These are phyloP conservation scores for Zapornia atra DNA, from an alignment of 2,113 vertebrate species.

Conservation along the genomic window DNA sequence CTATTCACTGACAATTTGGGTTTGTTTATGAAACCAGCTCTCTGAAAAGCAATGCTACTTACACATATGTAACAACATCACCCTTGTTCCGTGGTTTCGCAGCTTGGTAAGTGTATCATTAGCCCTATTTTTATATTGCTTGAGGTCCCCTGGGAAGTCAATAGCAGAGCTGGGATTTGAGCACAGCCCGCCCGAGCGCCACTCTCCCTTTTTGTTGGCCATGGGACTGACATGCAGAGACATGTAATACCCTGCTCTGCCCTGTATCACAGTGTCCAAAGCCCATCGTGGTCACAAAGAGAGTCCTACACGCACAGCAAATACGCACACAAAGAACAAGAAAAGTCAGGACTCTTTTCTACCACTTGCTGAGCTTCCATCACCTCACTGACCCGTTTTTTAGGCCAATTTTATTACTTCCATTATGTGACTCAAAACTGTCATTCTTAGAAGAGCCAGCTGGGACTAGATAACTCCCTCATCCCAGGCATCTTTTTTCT, in stretches of 20 bases:
- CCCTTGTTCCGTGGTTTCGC: fast-evolving
- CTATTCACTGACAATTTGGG: not conserved
- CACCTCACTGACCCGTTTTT: not conserved
- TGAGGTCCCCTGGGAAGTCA: not conserved
- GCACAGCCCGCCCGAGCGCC: not conserved
- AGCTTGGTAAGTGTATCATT: fast-evolving
- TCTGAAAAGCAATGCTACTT: not conserved
- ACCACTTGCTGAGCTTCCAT: not conserved
- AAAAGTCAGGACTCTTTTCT: not conserved
- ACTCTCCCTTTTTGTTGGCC: not conserved
- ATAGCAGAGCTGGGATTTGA: not conserved
- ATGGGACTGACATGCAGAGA: fast-evolving
- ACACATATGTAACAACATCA: not conserved
- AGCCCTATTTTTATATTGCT: not conserved
- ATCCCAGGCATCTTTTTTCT: not conserved
- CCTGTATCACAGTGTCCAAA: not conserved
- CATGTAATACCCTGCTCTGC: fast-evolving
- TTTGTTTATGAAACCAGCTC: not conserved
- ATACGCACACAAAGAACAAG: not conserved
- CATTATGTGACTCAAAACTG: not conserved
- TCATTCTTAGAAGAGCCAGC: not conserved
- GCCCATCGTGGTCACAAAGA: not conserved
- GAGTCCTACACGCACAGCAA: not conserved
- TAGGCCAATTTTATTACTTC: not conserved
- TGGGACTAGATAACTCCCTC: not conserved